Conservation (phyloP, 2,888 invertebrate genomes). For the Digitonthophagus gazella region DNA sequence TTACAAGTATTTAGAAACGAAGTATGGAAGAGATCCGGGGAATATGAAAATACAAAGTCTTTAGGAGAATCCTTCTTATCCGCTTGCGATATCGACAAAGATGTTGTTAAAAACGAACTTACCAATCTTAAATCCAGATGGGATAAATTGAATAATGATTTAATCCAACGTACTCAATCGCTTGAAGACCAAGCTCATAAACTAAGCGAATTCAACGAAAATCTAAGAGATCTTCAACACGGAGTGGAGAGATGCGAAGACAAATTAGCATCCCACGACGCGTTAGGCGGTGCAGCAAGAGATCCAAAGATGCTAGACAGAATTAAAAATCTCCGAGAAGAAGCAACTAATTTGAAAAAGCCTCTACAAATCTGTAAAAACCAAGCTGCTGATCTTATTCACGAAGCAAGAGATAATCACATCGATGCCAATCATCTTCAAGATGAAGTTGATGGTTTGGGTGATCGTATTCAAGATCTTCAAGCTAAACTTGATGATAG, state of each 20-base stretch:
- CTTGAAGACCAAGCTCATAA: conserved; percentile 81
- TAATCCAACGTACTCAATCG: conserved; percentile 73
- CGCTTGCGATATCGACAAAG: conserved; percentile 88
- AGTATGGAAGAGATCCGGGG: conserved; percentile 90
- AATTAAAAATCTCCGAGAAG: conserved; percentile 79
- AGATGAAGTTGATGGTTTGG: conserved; percentile 74
- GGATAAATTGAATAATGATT: conserved; percentile 86
- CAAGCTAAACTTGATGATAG: conserved; percentile 76
- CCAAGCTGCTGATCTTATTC: conserved; percentile 73
- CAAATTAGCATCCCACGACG: conserved; percentile 72
- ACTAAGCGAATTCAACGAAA: conserved; percentile 82
- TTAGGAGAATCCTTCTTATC: conserved; percentile 85
- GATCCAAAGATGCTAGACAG: conserved; percentile 84
- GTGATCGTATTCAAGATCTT: conserved; percentile 74
- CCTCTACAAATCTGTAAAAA: conserved; percentile 60
- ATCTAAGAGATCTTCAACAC: conserved; percentile 79
- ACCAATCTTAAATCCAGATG: conserved; percentile 81
- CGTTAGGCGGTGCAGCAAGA: conserved; percentile 69
- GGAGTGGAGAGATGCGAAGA: conserved; percentile 87
- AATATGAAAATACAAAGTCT: conserved; percentile 84
- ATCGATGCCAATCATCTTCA: conserved; percentile 74
- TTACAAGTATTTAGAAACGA: conserved; percentile 88
- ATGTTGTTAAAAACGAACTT: conserved; percentile 80
- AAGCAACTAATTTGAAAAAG: conserved; percentile 73
- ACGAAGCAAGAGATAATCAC: conserved; percentile 73